Evolutionary conservation across 2,797 vertebrate genomes (phyloP).

Genomic region (Muscicapa comitata): DNA sequence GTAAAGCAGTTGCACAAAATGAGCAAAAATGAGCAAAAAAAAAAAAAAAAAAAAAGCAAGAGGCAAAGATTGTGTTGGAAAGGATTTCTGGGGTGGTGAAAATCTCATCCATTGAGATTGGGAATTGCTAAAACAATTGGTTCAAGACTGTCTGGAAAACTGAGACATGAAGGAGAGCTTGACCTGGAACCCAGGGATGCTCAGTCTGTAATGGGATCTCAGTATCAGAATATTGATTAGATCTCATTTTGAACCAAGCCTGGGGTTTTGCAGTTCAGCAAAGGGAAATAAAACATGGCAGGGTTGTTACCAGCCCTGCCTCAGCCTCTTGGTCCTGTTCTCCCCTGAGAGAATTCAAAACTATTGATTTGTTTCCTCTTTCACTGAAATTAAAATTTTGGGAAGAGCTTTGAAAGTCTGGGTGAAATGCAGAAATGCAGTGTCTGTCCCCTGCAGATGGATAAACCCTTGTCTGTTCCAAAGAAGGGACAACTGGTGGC

Average conservation of each 20-base stretch:
- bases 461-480: background rate
- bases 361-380: background rate
- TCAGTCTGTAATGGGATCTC: background rate
- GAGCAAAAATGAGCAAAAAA: background rate
- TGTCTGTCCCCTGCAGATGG: background rate
- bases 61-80: background rate
- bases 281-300: background rate
- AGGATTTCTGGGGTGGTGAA: background rate
- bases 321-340: background rate
- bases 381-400: background rate
- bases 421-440: background rate
- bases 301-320: background rate
- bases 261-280: background rate
- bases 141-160: background rate
- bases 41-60: background rate
- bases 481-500: background rate
- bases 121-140: background rate
- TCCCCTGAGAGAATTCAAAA: background rate
- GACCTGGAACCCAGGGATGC: rapidly evolving
- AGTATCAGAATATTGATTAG: background rate
- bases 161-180: background rate
- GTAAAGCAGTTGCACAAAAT: background rate
- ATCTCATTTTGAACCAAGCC: background rate
- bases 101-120: background rate
- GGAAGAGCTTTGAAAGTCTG: background rate